Evolutionary conservation across 1,140 invertebrate species (phyloP), one percentile per base, ranked within the genome.

Genomic region (Dendroctonus ponderosae): DNA sequence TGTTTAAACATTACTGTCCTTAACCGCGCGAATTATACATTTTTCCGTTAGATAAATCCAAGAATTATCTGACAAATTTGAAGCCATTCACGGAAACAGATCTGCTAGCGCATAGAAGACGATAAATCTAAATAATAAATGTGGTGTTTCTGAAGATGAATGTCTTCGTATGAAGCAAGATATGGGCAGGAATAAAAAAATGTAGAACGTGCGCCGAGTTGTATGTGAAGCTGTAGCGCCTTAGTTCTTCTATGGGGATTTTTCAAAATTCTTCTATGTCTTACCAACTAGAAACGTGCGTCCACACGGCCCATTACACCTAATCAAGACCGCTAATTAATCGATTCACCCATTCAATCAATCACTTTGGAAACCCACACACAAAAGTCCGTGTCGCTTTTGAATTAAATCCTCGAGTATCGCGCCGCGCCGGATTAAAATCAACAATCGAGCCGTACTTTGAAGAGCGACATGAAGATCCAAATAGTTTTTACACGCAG

Each of bases 371-470:
- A 51, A 46, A 44, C 56, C 56, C 56, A 58, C 56, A 58, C 56
- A 56, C 43, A 46, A 12, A 58, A 58, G 46, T 44, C 41, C 46
- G 7, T 12, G 56, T 44, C 42, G 0, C 9, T 58, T 58, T 58
- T 11, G 26, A 56, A 9, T 46, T 40, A 56, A 58, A 58, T 58
- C 56, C 6, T 14, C 40, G 42, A 46, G 15, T 14, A 26, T 14
- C 40, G 56, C 56, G 56, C 56, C 56, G 56, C 56, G 56, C 42
- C 9, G 53, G 53, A 56, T 56, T 56, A 56, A 56, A 38, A 39
- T 41, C 53, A 41, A 56, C 53, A 56, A 56, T 56, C 53, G 39
- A 56, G 53, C 26, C 39, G 37, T 56, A 11, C 39, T 56, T 15
- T 38, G n/a, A 26, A 40, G 39, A 38, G 53, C 26, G 15, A 12